These are phyloP conservation scores for Sylvia atricapilla DNA, from an alignment of 2,113 vertebrate genomes.

Conservation along the genomic window DNA sequence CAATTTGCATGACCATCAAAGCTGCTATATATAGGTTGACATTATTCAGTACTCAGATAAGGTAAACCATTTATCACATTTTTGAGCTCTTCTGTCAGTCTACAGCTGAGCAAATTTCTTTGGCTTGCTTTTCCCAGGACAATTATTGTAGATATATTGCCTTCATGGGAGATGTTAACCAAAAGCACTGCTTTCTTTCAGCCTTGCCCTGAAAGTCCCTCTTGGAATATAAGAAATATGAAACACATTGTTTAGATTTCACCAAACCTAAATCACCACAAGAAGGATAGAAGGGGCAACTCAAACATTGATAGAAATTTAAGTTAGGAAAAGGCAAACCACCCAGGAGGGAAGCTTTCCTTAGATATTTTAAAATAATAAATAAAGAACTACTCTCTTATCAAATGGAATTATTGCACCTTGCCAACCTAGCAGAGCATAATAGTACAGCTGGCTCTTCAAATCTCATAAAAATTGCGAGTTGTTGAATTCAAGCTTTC, in stretches of 20 bases:
- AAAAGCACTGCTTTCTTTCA: constrained; percentile 35
- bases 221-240: constrained; percentile 45
- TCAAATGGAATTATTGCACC: not conserved
- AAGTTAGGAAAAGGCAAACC: constrained; percentile 1
- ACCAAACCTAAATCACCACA: constrained; percentile 30
- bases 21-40: not conserved
- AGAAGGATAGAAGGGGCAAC: not conserved
- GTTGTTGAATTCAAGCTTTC: not conserved
- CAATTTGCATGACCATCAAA: not conserved
- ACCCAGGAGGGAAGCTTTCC: constrained; percentile 6
- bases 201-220: not conserved
- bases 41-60: constrained; percentile 9
- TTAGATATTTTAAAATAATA: not conserved
- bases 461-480: not conserved
- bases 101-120: constrained; percentile 30
- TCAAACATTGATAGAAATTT: not conserved
- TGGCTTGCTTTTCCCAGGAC: constrained; percentile 35
- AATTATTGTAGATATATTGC: constrained; percentile 40
- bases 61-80: not conserved
- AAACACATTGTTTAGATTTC: constrained; percentile 48
- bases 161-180: constrained; percentile 36
- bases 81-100: not conserved
- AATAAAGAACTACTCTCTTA: not conserved
- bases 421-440: not conserved
- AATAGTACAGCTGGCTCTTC: not conserved